Conservation (phyloP, 1,140 invertebrate genomes). For the Rhopalosiphum padi region DNA sequence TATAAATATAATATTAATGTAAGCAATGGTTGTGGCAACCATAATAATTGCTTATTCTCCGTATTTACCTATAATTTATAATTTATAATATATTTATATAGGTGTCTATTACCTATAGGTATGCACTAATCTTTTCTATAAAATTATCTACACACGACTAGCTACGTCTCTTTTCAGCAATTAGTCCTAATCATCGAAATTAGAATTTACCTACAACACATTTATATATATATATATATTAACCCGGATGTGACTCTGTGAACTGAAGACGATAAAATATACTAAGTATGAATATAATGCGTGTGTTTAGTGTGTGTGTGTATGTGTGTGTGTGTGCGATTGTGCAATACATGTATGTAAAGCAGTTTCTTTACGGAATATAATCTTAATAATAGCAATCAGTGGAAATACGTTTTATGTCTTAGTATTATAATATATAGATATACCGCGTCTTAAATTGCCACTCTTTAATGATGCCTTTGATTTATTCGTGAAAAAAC, state of each 20-base stretch:
- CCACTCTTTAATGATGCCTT: background rate
- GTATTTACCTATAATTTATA: background rate
- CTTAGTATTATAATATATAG: background rate
- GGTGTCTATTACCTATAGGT: no score
- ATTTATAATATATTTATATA: no score
- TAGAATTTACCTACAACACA: background rate
- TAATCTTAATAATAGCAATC: background rate
- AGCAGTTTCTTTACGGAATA: background rate
- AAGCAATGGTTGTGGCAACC: background rate
- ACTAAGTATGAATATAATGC: background rate
- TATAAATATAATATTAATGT: no score
- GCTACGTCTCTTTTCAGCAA: background rate
- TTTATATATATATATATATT: background rate
- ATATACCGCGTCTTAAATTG: background rate
- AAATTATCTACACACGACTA: background rate
- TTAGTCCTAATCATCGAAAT: background rate
- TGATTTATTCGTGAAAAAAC: background rate
- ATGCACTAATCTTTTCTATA: background rate
- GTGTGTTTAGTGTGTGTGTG: background rate
- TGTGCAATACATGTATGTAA: background rate
- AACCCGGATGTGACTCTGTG: background rate
- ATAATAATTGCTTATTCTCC: background rate
- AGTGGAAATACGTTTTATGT: background rate
- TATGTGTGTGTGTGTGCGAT: background rate
- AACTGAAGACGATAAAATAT: background rate